These are phyloP conservation scores for Caenorhabditis doughertyi DNA, from an alignment of 2,888 invertebrate species.

Conservation along the genomic window DNA sequence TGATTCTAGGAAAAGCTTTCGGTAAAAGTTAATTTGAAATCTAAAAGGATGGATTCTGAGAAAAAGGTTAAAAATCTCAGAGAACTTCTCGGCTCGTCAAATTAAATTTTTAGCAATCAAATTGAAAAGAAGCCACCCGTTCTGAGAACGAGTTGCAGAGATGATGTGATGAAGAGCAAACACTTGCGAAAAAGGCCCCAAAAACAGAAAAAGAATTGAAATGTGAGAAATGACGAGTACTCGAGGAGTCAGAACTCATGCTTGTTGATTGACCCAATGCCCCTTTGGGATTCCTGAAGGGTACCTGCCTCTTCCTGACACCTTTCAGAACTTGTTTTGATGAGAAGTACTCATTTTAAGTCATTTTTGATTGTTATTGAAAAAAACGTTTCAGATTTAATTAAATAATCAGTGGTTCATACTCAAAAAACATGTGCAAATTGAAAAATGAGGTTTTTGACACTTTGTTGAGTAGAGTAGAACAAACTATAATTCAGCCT, in stretches of 20 bases:
- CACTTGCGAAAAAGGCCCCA: conserved; percentile 24
- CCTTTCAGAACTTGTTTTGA: conserved; percentile 7
- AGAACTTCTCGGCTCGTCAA: background rate
- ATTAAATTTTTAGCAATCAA: conserved; percentile 35
- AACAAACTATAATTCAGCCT: background rate
- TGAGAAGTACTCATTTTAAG: background rate
- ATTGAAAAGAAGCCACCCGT: background rate
- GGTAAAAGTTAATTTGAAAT: conserved; percentile 40
- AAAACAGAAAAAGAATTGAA: conserved; percentile 14
- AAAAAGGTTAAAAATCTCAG: conserved; percentile 5
- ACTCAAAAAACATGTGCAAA: background rate
- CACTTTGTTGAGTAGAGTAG: background rate
- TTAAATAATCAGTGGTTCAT: background rate
- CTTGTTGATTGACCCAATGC: conserved; percentile 13
- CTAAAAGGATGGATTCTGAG: background rate
- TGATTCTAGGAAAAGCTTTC: conserved; percentile 20
- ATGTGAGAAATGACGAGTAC: conserved; percentile 43
- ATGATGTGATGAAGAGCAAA: conserved; percentile 61
- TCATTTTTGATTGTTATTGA: background rate
- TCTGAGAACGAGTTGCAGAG: conserved; percentile 24
- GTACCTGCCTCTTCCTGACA: conserved; percentile 22
- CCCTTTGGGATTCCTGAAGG: conserved; percentile 2
- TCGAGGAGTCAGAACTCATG: conserved; percentile 39
- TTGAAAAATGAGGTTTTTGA: background rate
- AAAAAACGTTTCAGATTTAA: background rate